Evolutionary conservation across 2,113 vertebrate species (phyloP).

Genomic region (Acrocephalus kingi): DNA sequence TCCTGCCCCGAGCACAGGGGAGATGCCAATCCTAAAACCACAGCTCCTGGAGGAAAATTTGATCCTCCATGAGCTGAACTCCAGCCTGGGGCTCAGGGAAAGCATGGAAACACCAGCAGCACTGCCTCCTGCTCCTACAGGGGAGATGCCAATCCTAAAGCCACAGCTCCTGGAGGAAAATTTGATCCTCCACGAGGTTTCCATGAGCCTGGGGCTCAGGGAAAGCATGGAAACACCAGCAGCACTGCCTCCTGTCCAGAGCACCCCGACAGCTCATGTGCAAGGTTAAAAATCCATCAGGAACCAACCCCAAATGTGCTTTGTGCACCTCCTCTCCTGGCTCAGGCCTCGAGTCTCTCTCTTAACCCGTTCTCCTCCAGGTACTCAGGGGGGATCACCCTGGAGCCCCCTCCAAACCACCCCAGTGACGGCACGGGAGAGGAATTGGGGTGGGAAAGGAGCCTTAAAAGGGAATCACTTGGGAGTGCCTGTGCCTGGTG

Average conservation of each 20-base stretch:
- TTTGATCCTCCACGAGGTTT: background rate
- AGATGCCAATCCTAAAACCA: background rate
- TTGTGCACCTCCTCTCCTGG: background rate
- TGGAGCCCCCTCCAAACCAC: background rate
- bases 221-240: fast-evolving
- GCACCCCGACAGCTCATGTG: fast-evolving
- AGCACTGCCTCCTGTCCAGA: background rate
- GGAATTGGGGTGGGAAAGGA: background rate
- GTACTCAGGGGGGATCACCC: background rate
- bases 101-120: fast-evolving
- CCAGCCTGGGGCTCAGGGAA: background rate
- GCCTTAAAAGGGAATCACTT: constrained; percentile 11
- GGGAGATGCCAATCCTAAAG: background rate
- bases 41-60: background rate
- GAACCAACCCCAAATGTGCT: background rate
- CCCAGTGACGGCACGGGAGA: background rate
- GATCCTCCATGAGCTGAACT: background rate
- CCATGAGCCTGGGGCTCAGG: background rate
- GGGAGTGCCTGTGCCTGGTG: background rate
- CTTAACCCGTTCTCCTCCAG: background rate
- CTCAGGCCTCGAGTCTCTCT: background rate
- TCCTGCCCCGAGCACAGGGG: background rate
- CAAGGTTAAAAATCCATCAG: background rate
- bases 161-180: background rate
- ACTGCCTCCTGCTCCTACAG: background rate